Base-by-base conservation (phyloP, 1,140 invertebrate species). In the Meloidogyne hapla region DNA sequence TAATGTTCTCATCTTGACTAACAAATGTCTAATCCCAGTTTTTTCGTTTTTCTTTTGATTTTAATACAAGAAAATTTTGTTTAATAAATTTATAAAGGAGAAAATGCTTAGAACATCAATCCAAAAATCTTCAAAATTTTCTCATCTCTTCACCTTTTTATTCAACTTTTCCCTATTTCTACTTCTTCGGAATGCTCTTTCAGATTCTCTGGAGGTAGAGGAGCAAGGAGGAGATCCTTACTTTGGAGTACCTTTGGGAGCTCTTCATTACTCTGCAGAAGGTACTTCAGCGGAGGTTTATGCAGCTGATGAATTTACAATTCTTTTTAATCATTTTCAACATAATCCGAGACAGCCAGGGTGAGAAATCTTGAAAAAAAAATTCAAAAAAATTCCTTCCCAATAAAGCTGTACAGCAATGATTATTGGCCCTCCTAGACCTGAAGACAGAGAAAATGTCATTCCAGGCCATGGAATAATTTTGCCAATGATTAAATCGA, bases 321-420 rank as follows among this genome's bases (percentile, higher is more conserved):
- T 84, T 21, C 62, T 84, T 21, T 86, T 84, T 66, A 84, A 86
- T 71, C 85, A 84, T 62, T 86, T 84, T 70, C 64, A 74, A 18
- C 84, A 84, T 66, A 79, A 73, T 45, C 84, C 83, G 0, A 64
- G 61, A 65, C 25, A 74, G 42, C 26, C 56, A n/a, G 82, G 79
- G 40, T 81, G 65, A 25, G 45, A 25, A 63, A 33, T 13, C 12
- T 62, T 13, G n/a, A 61, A 23, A 63, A 28, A 21, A 64, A n/a
- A n/a, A n/a, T n/a, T n/a, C n/a, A n/a, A n/a, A n/a, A n/a, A n/a
- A n/a, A n/a, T n/a, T n/a, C n/a, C 38, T 33, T 28, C n/a, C 21
- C 9, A 12, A 15, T 9, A 33, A 18, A 77, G 42, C 26, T 68
- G 81, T 40, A 86, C 84, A 10, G 80, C 83, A 25, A 86, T 86